Conservation (phyloP, 2,113 vertebrate genomes). For the Ramphastos sulfuratus region DNA sequence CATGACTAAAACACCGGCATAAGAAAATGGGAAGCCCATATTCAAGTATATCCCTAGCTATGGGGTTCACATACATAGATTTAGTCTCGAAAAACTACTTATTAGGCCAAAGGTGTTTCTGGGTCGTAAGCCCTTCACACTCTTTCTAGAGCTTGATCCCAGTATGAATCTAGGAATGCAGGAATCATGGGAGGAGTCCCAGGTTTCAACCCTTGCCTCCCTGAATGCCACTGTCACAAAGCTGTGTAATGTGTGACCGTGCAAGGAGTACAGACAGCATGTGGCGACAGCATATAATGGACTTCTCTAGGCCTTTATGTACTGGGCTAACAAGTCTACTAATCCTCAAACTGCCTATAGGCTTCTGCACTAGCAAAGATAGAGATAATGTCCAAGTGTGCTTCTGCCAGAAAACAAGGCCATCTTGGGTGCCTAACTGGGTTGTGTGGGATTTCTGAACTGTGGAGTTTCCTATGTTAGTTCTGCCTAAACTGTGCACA, state of each 20-base stretch:
- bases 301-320: not conserved
- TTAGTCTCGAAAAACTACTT: not conserved
- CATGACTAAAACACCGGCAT: not conserved
- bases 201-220: not conserved
- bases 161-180: not conserved
- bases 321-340: not conserved
- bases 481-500: not conserved
- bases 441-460: not conserved
- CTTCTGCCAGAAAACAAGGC: not conserved
- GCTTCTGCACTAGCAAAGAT: not conserved
- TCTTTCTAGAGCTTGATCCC: not conserved
- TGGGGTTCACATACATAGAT: not conserved
- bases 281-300: accelerated
- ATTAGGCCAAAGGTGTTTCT: not conserved
- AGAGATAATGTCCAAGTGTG: not conserved
- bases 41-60: not conserved
- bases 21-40: not conserved
- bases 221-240: not conserved
- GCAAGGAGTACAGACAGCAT: accelerated
- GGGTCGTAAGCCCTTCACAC: not conserved
- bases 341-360: not conserved
- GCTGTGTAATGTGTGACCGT: accelerated
- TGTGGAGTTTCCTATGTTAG: not conserved
- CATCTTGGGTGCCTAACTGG: not conserved
- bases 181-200: not conserved